phyloP scores from a whole-genome alignment of 2,888 invertebrate genomes.

The Cyclophora albipunctata region DNA sequence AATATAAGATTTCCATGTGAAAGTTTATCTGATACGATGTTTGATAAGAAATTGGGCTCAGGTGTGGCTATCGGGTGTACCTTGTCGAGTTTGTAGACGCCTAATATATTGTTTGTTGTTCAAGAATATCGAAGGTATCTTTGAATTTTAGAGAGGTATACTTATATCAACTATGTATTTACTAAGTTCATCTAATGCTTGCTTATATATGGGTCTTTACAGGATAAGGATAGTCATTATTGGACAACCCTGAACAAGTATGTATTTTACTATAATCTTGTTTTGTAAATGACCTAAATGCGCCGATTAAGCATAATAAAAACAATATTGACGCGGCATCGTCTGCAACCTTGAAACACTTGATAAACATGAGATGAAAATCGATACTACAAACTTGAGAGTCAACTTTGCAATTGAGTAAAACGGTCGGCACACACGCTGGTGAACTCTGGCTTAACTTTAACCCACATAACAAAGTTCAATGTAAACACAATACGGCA shows the following conservation, averaged over 20 bases:
- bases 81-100: too few relatives aligned
- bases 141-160: too few relatives aligned
- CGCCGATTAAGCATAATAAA: neutral
- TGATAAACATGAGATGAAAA: conserved; percentile 70
- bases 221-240: too few relatives aligned
- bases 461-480: conserved; percentile 76
- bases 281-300: too few relatives aligned
- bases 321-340: neutral
- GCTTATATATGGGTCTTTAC: too few relatives aligned
- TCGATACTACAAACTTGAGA: conserved; percentile 68
- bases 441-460: conserved; percentile 73
- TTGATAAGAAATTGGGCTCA: conserved; percentile 59
- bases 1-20: conserved; percentile 28
- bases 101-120: too few relatives aligned
- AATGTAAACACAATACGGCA: conserved; percentile 75
- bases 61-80: conserved; percentile 41
- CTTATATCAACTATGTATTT: too few relatives aligned
- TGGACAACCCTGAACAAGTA: too few relatives aligned
- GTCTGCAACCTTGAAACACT: conserved; percentile 63
- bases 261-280: too few relatives aligned
- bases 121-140: too few relatives aligned
- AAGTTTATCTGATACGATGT: conserved; percentile 37
- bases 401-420: conserved; percentile 67
- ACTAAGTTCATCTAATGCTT: too few relatives aligned
- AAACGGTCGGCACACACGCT: conserved; percentile 64